Percentiles rank a stretch among this genome's conserved stretches.
phyloP scores from a whole-genome alignment of 2,888 invertebrate species.

The Dascillus cervinus region DNA sequence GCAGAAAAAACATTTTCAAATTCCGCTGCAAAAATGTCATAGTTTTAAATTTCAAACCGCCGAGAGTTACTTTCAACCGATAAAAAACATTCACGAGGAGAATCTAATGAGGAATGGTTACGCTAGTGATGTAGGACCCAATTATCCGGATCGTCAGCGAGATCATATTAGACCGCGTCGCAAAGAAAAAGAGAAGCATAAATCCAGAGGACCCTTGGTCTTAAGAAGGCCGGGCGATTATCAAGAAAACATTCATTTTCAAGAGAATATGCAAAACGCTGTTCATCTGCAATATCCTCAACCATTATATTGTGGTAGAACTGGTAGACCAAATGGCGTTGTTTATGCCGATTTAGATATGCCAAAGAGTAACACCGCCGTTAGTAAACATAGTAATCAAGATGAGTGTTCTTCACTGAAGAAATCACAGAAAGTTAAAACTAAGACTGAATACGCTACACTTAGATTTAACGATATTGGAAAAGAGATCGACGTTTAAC shows the following conservation, averaged over 20 bases:
- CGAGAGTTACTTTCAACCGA: constrained; percentile 57
- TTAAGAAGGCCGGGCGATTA: constrained; percentile 35
- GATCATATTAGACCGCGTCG: constrained; percentile 23
- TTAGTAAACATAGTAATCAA: constrained; percentile 14
- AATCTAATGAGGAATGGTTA: constrained; percentile 41
- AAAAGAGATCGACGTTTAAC: constrained; percentile 60
- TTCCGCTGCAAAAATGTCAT: constrained; percentile 57
- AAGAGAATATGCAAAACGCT: constrained; percentile 36
- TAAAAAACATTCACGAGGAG: constrained; percentile 51
- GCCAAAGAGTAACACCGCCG: constrained; percentile 26
- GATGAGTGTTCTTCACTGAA: constrained; percentile 12
- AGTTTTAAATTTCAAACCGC: constrained; percentile 49
- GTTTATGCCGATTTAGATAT: constrained; percentile 45
- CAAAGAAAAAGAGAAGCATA: constrained; percentile 31
- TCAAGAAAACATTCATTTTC: constrained; percentile 33
- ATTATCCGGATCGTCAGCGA: constrained; percentile 27
- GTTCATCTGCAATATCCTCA: constrained; percentile 42
- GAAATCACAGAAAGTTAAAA: constrained; percentile 34
- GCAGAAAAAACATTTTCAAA: constrained; percentile 56
- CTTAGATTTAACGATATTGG: constrained; percentile 60
- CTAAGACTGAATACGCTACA: constrained; percentile 55
- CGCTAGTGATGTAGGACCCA: constrained; percentile 33
- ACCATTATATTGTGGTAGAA: constrained; percentile 30
- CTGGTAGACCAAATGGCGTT: constrained; percentile 38
- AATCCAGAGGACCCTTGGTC: constrained; percentile 38